Percentiles rank a stretch among this genome's conserved stretches.
Conservation (phyloP, 2,888 invertebrate species). For the Sclerodermus sp. region DNA sequence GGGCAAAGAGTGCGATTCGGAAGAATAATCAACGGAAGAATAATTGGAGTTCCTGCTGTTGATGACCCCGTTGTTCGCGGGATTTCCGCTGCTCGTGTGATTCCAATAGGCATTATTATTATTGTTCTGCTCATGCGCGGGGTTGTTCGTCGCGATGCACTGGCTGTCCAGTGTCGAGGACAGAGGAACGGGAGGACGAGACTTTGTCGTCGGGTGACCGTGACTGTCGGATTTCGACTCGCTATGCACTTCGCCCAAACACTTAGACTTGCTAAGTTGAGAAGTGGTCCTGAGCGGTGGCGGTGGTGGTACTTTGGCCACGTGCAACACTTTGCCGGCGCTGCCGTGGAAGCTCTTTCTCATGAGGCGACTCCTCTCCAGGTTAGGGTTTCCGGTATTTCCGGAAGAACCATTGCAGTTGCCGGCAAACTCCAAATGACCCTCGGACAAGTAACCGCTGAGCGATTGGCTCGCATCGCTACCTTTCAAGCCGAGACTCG, state of each 20-base stretch:
- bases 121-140: conserved; percentile 46
- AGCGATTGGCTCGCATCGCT: conserved; percentile 65
- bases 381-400: conserved; percentile 74
- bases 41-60: conserved; percentile 36
- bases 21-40: conserved; percentile 44
- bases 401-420: conserved; percentile 48
- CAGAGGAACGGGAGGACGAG: no score
- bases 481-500: conserved; percentile 69
- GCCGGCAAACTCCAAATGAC: conserved; percentile 77
- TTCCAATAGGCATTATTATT: conserved; percentile 47
- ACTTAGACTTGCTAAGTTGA: conserved; percentile 74
- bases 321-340: conserved; percentile 77
- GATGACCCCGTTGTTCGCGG: conserved; percentile 16
- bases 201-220: no score
- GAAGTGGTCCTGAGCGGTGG: conserved; percentile 87
- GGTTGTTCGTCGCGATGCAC: conserved; percentile 32
- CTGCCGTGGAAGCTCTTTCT: conserved; percentile 87
- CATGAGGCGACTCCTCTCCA: conserved; percentile 85
- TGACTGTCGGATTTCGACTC: conserved; percentile 46
- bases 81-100: conserved; percentile 40
- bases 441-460: conserved; percentile 85
- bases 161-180: no score
- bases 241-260: conserved; percentile 60
- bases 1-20: conserved; percentile 67
- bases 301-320: conserved; percentile 81